Conservation (phyloP, 2,113 vertebrate genomes). For the Paralichthys olivaceus region DNA sequence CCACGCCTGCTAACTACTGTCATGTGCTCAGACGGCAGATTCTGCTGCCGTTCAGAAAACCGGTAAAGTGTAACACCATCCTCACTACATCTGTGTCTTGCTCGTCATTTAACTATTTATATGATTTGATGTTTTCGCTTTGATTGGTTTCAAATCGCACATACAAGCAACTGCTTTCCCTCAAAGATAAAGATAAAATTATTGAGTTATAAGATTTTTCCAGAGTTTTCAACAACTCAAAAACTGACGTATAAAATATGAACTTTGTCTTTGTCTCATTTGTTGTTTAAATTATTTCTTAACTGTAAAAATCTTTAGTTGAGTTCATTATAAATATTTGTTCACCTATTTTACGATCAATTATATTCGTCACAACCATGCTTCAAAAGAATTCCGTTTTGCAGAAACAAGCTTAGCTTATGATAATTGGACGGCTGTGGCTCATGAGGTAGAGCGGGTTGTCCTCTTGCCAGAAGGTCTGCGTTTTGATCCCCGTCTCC, state of each 20-base stretch:
- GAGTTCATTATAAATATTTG: background rate
- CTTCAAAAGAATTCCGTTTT: slow-evolving; percentile 4
- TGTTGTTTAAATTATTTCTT: too few species aligned
- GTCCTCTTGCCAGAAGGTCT: too few species aligned
- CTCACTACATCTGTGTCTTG: background rate
- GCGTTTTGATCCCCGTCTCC: too few species aligned
- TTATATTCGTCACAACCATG: background rate
- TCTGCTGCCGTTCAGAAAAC: slow-evolving; percentile 92
- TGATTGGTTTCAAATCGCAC: background rate
- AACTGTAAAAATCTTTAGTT: background rate
- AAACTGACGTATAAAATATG: too few species aligned
- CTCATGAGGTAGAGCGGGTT: too few species aligned
- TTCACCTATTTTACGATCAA: background rate
- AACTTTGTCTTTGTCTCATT: too few species aligned
- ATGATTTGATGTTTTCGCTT: background rate
- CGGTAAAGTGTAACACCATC: slow-evolving; percentile 76
- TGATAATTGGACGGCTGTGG: background rate
- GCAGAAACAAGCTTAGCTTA: background rate
- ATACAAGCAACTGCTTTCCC: background rate
- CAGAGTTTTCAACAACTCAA: too few species aligned
- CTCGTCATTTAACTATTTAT: background rate
- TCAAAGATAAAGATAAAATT: background rate
- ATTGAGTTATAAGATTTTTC: too few species aligned
- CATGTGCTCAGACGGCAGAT: slow-evolving; percentile 91
- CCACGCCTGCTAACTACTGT: slow-evolving; percentile 93